Evolutionary conservation across 1,140 invertebrate species (phyloP), one percentile per base, ranked within the genome.

Genomic region (Drosophila albomicans): DNA sequence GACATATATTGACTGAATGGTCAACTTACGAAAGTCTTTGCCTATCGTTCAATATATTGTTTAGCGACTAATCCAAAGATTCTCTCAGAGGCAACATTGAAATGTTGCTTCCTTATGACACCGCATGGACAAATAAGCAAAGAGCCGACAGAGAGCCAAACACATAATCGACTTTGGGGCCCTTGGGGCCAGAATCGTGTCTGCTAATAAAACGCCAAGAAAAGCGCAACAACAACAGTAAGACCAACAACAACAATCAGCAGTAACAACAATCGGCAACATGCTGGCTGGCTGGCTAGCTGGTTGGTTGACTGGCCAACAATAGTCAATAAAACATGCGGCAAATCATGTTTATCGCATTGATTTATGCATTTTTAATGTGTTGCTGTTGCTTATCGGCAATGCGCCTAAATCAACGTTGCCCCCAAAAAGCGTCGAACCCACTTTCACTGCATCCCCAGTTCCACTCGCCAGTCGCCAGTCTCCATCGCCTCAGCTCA

Each of bases 301-400:
- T 20, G 41, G 35, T 45, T 30, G 32, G 32, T 28, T 46, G 59
- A n/a, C 41, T 43, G 49, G 28, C 51, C 51, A 81, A 91, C 90
- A 91, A 91, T 91, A 89, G 90, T 90, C 90, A 91, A 91, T 91
- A 91, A 91, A 91, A 91, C 90, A 91, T 85, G 91, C 81, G 80
- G 87, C 88, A 91, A 92, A 92, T 92, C 91, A 92, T 92, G 91
- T 91, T 92, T 92, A 92, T 92, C 91, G 91, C 91, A 87, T 92
- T 92, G 91, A 92, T 92, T 92, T 92, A 92, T 92, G 91, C 82
- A 92, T 92, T 92, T 92, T 92, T 92, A 92, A 92, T 92, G 91
- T 89, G 91, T 92, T 90, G 88, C 85, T 75, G 77, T 90, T 90
- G 85, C 88, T 92, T 92, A 92, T 92, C 91, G 81, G 54, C 82